Percentiles rank a stretch among this genome's conserved stretches.
phyloP scores from a whole-genome alignment of 2,888 invertebrate species.

The Branchellion lobata region DNA sequence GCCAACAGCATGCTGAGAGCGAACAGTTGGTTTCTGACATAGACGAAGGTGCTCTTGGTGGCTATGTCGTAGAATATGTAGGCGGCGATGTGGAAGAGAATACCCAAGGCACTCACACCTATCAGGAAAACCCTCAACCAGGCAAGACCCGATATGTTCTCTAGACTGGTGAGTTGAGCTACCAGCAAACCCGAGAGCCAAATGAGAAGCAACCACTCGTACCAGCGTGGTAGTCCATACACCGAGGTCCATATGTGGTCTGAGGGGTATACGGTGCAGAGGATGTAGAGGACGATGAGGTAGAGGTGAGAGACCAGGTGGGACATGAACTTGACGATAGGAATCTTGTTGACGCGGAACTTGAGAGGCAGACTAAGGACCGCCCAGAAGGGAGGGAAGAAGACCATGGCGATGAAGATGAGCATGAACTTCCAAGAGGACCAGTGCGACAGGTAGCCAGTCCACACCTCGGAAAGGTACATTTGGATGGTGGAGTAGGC shows the following conservation, averaged over 20 bases:
- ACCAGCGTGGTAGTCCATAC: conserved; percentile 81
- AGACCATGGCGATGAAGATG: conserved; percentile 76
- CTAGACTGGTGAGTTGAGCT: conserved; percentile 91
- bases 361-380: conserved; percentile 90
- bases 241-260: conserved; percentile 60
- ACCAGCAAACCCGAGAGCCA: conserved; percentile 92
- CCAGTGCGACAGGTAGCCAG: conserved; percentile 88
- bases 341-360: conserved; percentile 94
- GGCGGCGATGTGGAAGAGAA: conserved; percentile 76
- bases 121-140: conserved; percentile 73
- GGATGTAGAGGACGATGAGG: conserved; percentile 85
- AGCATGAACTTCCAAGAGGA: conserved; percentile 87
- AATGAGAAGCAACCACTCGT: conserved; percentile 90
- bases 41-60: conserved; percentile 74
- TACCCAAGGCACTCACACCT: conserved; percentile 71
- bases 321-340: conserved; percentile 99
- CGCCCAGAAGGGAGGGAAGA: conserved; percentile 93
- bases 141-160: conserved; percentile 92
- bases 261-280: conserved; percentile 68
- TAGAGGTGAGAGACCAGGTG: conserved; percentile 98
- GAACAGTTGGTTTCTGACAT: conserved; percentile 93
- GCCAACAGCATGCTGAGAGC: conserved; percentile 90
- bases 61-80: conserved; percentile 54
- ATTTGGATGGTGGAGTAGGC: conserved; percentile 95
- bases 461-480: conserved; percentile 89